Evolutionary conservation across 2,888 invertebrate species (phyloP), one percentile per base, ranked within the genome.

Genomic region (Cataglyphis livida): DNA sequence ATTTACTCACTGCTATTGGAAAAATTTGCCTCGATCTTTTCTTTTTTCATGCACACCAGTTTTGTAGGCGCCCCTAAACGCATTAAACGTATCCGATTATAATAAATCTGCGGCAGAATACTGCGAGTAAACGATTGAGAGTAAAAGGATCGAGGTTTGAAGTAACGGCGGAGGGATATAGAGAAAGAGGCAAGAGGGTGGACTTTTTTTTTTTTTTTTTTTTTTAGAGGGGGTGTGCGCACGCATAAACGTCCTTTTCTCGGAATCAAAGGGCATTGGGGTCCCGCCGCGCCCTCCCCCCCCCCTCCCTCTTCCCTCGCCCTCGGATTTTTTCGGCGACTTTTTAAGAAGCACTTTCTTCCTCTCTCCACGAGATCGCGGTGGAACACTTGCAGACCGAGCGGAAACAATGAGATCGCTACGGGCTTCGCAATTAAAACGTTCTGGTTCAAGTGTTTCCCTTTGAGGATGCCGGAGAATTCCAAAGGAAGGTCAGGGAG

Each of bases 371-470:
- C 51, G 66, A 48, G 73, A 48, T 35, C 68, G 86, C 76, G 73
- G 84, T 57, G 62, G 82, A 85, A 62, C 71, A 88, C 78, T 90
- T 85, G 85, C 88, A 90, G 91, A 86, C 91, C 90, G 87, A 90
- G 92, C 88, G 92, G 93, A 92, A 93, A 93, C 93, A 92, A 92
- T 90, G 91, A 89, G 91, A 89, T 91, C 83, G 85, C 90, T 86
- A 89, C 88, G 85, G 91, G 88, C 85, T 88, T 93, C 87, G 93
- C 93, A 94, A 94, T 94, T 94, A 94, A 94, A 94, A 94, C 91
- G 92, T 94, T 93, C 93, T 92, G 93, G 91, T 91, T 92, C 92
- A 92, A 93, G 92, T 93, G 92, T 92, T 93, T 91, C 92, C 88
- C 92, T 93, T 92, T 89, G 91, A 88, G 87, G 87, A 91, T 89